phyloP scores from a whole-genome alignment of 2,888 invertebrate species.

The Lissonota sp. region DNA sequence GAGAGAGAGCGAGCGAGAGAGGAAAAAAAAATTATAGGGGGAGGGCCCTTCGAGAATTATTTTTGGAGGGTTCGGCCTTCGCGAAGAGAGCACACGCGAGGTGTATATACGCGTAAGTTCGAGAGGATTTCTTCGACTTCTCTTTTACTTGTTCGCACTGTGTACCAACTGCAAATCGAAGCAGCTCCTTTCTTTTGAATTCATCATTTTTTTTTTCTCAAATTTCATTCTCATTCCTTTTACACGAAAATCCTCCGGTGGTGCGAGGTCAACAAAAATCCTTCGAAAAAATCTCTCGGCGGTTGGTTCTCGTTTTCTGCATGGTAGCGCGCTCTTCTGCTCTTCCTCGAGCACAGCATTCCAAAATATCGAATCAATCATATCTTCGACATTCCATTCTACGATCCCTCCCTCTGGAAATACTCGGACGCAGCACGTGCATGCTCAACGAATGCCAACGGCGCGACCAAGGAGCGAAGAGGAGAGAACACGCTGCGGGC shows the following conservation, averaged over 20 bases:
- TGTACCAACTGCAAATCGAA: neutral
- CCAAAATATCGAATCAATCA: slow-evolving; percentile 28
- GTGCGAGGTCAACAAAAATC: too few species aligned
- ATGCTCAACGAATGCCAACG: neutral
- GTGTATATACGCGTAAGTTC: slow-evolving; percentile 23
- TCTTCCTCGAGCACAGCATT: neutral
- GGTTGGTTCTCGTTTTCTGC: too few species aligned
- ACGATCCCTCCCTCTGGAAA: slow-evolving; percentile 7
- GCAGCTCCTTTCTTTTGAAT: slow-evolving; percentile 4
- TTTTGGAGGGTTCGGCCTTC: slow-evolving; percentile 62
- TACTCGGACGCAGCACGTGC: neutral
- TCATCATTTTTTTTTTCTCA: neutral
- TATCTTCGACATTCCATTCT: slow-evolving; percentile 35
- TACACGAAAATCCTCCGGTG: too few species aligned
- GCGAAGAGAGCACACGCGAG: slow-evolving; percentile 16
- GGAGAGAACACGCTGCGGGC: slow-evolving; percentile 54
- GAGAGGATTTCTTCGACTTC: slow-evolving; percentile 28
- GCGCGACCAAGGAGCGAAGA: neutral
- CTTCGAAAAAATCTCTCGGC: too few species aligned
- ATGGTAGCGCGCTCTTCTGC: too few species aligned
- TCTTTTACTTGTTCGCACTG: slow-evolving; percentile 21
- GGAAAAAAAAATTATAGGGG: slow-evolving; percentile 50
- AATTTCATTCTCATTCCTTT: neutral
- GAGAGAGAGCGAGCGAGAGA: slow-evolving; percentile 23
- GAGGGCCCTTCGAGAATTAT: slow-evolving; percentile 63